Conservation (phyloP, 2,113 vertebrate genomes). For the Taxidea taxus region DNA sequence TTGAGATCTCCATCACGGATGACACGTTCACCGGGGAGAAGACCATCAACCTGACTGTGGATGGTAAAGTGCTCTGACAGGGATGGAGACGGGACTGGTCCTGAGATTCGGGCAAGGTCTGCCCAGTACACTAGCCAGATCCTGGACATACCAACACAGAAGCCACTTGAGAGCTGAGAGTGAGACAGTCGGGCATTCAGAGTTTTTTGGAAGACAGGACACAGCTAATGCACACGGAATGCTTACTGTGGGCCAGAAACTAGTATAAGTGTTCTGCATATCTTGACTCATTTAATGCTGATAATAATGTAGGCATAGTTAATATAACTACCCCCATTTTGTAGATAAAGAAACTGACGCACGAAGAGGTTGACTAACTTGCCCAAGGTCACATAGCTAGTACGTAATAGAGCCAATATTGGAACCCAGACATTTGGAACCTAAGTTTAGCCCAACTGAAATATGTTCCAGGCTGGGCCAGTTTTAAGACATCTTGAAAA, state of each 20-base stretch:
- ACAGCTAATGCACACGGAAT: neutral
- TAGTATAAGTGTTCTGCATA: neutral
- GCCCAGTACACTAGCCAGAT: neutral
- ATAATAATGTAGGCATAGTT: neutral
- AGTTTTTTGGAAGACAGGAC: neutral
- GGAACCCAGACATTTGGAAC: neutral
- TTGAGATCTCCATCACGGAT: constrained; percentile 97
- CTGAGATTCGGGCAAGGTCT: neutral
- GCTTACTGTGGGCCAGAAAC: neutral
- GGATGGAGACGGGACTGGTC: neutral
- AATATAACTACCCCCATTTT: neutral
- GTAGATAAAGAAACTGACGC: neutral
- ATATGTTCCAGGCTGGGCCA: neutral
- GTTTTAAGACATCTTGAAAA: neutral
- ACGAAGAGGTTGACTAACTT: neutral
- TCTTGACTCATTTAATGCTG: neutral
- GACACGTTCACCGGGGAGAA: constrained; percentile 95
- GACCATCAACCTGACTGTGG: constrained; percentile 94
- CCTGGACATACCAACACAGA: neutral
- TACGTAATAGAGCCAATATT: neutral
- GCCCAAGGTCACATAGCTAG: neutral
- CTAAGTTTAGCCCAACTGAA: neutral
- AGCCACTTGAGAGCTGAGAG: neutral
- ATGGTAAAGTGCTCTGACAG: constrained; percentile 84
- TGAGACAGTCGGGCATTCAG: neutral